Conservation (phyloP, 1,140 invertebrate species). For the Centruroides sculpturatus region DNA sequence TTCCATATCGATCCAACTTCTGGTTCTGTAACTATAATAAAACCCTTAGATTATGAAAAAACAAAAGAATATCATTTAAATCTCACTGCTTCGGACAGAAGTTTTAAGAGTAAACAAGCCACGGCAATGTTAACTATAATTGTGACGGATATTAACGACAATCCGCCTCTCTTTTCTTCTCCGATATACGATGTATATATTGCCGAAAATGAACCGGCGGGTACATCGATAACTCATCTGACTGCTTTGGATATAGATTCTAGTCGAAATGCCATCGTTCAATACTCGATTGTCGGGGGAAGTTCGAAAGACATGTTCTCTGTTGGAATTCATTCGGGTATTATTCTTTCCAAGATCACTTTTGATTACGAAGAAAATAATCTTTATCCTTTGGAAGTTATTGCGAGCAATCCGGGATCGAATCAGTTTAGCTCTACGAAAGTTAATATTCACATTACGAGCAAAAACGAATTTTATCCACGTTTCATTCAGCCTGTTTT, state of each 20-base stretch:
- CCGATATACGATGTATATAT: slow-evolving; percentile 63
- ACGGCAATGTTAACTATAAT: slow-evolving; percentile 66
- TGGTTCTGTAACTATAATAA: slow-evolving; percentile 61
- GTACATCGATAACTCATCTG: slow-evolving; percentile 60
- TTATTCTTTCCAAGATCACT: slow-evolving; percentile 52
- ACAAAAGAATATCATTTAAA: slow-evolving; percentile 69
- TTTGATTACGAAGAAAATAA: slow-evolving; percentile 83
- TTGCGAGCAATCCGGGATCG: slow-evolving; percentile 76
- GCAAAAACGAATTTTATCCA: slow-evolving; percentile 85
- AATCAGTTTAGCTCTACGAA: slow-evolving; percentile 56
- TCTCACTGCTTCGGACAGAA: slow-evolving; percentile 62
- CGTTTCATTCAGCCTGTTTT: slow-evolving; percentile 82
- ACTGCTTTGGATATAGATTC: slow-evolving; percentile 77
- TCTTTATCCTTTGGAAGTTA: slow-evolving; percentile 57
- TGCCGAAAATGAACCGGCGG: slow-evolving; percentile 71
- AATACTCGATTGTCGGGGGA: slow-evolving; percentile 68
- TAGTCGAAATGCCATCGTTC: slow-evolving; percentile 64
- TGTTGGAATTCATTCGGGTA: slow-evolving; percentile 58
- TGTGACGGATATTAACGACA: slow-evolving; percentile 82
- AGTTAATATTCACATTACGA: slow-evolving; percentile 61
- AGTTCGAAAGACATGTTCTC: slow-evolving; percentile 54
- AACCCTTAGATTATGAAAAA: slow-evolving; percentile 73
- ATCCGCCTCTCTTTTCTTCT: slow-evolving; percentile 64
- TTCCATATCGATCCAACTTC: slow-evolving; percentile 61
- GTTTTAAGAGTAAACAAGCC: slow-evolving; percentile 55